Conservation (phyloP, 2,113 vertebrate genomes). For the Semnornis frantzii region DNA sequence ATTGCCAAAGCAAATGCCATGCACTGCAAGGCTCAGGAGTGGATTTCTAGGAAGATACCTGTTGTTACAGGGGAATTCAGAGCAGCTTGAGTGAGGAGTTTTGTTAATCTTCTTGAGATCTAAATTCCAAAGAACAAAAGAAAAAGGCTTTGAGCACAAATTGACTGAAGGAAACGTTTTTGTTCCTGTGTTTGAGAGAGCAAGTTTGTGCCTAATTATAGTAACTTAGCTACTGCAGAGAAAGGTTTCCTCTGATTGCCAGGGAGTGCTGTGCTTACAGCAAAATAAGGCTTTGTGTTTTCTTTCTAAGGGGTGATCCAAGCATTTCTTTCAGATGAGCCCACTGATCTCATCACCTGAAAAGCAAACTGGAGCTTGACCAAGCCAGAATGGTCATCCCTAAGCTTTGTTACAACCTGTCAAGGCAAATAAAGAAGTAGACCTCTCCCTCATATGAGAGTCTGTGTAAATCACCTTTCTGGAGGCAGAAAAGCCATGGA, state of each 20-base stretch:
- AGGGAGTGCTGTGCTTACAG: background rate
- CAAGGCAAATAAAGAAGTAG: fast-evolving
- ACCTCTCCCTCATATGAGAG: background rate
- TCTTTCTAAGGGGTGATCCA: background rate
- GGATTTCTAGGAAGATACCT: background rate
- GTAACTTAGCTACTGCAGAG: background rate
- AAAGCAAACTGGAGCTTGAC: background rate
- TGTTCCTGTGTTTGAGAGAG: background rate
- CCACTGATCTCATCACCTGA: background rate
- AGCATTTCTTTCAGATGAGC: background rate
- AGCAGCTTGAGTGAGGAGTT: background rate
- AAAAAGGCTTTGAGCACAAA: background rate
- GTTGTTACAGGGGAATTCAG: background rate
- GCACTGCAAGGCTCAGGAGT: background rate
- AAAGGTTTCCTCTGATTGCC: background rate
- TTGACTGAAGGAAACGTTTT: background rate
- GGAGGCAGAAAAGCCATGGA: background rate
- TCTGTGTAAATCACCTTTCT: background rate
- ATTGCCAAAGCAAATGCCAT: background rate
- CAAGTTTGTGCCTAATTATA: background rate
- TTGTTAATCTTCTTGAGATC: background rate
- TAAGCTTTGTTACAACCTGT: background rate
- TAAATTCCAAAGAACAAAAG: background rate
- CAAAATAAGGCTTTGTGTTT: background rate
- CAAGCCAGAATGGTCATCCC: background rate